These are phyloP conservation scores for Mylabris phalerata DNA, from an alignment of 1,140 invertebrate genomes.

Conservation along the genomic window DNA sequence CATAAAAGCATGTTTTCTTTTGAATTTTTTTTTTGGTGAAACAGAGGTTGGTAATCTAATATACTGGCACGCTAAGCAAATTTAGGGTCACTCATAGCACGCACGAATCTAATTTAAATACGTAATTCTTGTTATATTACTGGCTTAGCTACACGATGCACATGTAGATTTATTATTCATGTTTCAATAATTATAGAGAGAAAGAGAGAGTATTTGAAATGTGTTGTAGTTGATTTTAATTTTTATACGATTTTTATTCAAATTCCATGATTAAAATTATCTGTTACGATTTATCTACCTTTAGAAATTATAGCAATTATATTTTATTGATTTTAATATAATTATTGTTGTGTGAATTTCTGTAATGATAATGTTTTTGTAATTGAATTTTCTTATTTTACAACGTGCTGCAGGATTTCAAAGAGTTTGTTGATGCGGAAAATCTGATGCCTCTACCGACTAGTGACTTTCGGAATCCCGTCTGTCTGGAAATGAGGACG, in stretches of 20 bases:
- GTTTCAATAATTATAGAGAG: no score
- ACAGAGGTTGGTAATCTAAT: not conserved
- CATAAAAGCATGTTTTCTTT: no score
- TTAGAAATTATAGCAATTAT: no score
- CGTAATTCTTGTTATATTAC: slow-evolving; percentile 12
- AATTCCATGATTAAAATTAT: no score
- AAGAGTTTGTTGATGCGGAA: slow-evolving; percentile 81
- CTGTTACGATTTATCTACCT: no score
- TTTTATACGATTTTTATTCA: no score
- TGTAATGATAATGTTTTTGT: not conserved
- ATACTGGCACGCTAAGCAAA: slow-evolving; percentile 7
- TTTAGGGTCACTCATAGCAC: slow-evolving; percentile 17
- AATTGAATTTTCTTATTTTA: not conserved
- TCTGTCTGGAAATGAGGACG: slow-evolving; percentile 72
- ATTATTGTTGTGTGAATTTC: not conserved
- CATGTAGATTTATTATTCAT: slow-evolving; percentile 6
- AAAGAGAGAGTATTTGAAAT: no score
- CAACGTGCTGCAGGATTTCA: slow-evolving; percentile 62
- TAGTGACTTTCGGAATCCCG: slow-evolving; percentile 68
- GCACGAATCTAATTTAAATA: slow-evolving; percentile 17
- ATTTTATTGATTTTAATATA: no score
- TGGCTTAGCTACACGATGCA: slow-evolving; percentile 18
- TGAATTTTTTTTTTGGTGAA: not conserved
- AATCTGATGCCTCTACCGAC: slow-evolving; percentile 75
- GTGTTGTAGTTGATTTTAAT: no score